phyloP scores from a whole-genome alignment of 64 coral and sea anemone genomes.

The Anthopleura sola region DNA sequence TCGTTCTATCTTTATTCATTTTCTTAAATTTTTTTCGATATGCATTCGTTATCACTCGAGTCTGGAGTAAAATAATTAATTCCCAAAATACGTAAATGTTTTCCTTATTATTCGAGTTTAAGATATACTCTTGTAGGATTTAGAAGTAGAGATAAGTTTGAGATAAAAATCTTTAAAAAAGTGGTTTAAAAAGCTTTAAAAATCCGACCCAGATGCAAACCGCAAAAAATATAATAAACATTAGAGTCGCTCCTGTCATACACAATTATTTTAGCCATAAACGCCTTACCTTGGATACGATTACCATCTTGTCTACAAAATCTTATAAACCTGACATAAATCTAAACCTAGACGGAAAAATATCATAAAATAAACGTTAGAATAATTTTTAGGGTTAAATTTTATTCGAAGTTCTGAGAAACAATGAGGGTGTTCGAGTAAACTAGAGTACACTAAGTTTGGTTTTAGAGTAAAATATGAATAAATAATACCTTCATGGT shows the following conservation, averaged over 20 bases:
- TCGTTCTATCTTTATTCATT: not conserved
- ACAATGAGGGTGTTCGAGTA: not conserved
- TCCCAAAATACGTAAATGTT: no score
- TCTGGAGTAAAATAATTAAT: not conserved
- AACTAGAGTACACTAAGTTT: not conserved
- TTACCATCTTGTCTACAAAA: conserved; percentile 34
- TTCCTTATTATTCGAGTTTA: not conserved
- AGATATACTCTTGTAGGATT: not conserved
- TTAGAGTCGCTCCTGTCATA: not conserved
- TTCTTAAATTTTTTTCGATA: not conserved
- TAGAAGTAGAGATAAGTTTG: not conserved
- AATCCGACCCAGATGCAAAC: not conserved
- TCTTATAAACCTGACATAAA: not conserved
- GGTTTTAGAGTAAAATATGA: not conserved
- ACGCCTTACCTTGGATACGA: conserved; percentile 52
- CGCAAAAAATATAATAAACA: not conserved
- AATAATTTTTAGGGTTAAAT: not conserved
- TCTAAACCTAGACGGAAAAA: not conserved
- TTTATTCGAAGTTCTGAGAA: not conserved
- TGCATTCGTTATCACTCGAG: not conserved
- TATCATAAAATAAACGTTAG: not conserved
- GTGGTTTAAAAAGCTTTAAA: not conserved
- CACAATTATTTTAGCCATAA: not conserved
- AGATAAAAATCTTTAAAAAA: not conserved
- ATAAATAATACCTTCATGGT: not conserved